Evolutionary conservation across 2,888 invertebrate species (phyloP).

Genomic region (Eremobia ochroleuca): DNA sequence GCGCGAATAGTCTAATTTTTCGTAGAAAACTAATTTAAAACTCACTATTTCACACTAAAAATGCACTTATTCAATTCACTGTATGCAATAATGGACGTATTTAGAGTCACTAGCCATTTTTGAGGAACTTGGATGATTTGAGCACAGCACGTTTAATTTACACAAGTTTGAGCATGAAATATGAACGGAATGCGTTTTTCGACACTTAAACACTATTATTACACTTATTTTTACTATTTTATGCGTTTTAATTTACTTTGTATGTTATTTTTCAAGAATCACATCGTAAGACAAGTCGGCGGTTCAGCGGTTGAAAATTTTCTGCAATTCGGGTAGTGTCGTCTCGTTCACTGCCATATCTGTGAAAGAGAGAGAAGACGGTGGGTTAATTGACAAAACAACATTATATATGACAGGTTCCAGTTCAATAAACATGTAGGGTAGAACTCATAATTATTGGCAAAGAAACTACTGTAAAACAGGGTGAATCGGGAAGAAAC

Average conservation of each 20-base stretch:
- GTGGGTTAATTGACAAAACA: constrained; percentile 80
- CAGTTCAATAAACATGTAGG: constrained; percentile 65
- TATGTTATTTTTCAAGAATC: constrained; percentile 54
- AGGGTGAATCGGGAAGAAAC: too few relatives aligned
- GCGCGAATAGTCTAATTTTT: constrained; percentile 6
- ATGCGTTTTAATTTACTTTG: constrained; percentile 25
- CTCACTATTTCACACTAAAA: constrained; percentile 60
- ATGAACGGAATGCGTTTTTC: constrained; percentile 68
- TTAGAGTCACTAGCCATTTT: constrained; percentile 80
- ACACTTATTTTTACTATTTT: constrained; percentile 48
- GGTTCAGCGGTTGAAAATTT: constrained; percentile 64
- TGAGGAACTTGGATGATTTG: constrained; percentile 79
- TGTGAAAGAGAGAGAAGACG: constrained; percentile 81
- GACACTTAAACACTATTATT: constrained; percentile 53
- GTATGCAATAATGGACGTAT: constrained; percentile 77
- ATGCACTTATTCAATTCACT: constrained; percentile 80
- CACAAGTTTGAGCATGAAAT: constrained; percentile 69
- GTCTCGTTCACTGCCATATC: constrained; percentile 74
- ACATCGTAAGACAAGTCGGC: constrained; percentile 71
- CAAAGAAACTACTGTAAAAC: constrained; percentile 16
- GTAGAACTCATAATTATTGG: constrained; percentile 50
- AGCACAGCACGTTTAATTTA: constrained; percentile 67
- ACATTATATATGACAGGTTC: constrained; percentile 62
- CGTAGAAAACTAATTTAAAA: constrained; percentile 48
- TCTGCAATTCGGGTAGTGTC: constrained; percentile 63